These are phyloP conservation scores for Andrena marginata DNA, from an alignment of 2,888 invertebrate genomes.

Conservation along the genomic window DNA sequence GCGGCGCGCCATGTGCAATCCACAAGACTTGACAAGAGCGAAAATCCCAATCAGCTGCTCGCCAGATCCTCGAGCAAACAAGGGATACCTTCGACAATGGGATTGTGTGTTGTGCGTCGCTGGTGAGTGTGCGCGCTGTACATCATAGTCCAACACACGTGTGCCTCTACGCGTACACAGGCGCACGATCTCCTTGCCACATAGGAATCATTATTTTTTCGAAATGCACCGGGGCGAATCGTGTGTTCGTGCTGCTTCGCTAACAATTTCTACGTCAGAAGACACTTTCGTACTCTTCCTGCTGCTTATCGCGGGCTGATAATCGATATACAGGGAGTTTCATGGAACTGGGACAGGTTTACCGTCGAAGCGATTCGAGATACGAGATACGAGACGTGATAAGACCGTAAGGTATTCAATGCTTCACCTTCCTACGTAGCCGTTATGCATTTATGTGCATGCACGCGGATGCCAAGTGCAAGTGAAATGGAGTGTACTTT, in stretches of 20 bases:
- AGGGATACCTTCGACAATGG: constrained; percentile 76
- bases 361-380: background rate
- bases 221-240: background rate
- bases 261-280: too few species aligned
- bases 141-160: constrained; percentile 53
- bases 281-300: too few species aligned
- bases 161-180: constrained; percentile 35
- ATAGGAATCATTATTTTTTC: constrained; percentile 29
- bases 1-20: constrained; percentile 73
- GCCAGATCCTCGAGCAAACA: constrained; percentile 78
- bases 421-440: background rate
- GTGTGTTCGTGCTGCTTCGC: too few species aligned
- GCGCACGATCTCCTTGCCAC: background rate
- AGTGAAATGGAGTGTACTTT: background rate
- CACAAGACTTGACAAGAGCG: constrained; percentile 66
- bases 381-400: background rate
- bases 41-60: constrained; percentile 83
- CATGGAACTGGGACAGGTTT: background rate
- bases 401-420: background rate
- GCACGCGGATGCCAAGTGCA: background rate
- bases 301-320: too few species aligned
- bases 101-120: constrained; percentile 69
- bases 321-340: too few species aligned
- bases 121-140: constrained; percentile 55
- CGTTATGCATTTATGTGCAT: background rate